phyloP scores from a whole-genome alignment of 1,140 invertebrate genomes.

The Drosophila nigrodunni region DNA sequence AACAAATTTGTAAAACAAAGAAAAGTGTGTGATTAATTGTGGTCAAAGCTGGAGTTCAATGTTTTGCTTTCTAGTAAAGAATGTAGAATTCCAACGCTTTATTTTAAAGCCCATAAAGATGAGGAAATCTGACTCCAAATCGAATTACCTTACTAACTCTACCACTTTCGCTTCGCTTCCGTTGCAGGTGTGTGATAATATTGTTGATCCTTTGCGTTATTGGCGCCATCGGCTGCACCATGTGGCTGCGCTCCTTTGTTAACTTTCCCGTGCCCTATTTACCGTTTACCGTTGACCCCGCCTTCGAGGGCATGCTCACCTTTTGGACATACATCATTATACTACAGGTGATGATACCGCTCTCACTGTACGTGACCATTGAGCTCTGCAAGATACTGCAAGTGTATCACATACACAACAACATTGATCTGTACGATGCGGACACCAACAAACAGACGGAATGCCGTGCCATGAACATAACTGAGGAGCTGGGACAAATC shows the following conservation, averaged over 20 bases:
- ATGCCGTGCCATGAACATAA: slow-evolving; percentile 97
- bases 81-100: too few relatives aligned
- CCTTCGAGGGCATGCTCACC: slow-evolving; percentile 93
- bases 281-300: slow-evolving; percentile 87
- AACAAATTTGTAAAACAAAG: background rate
- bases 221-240: slow-evolving; percentile 94
- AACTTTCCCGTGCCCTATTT: slow-evolving; percentile 85
- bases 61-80: too few relatives aligned
- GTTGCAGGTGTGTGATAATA: slow-evolving; percentile 92
- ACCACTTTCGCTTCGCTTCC: background rate
- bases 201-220: slow-evolving; percentile 95
- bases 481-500: slow-evolving; percentile 98
- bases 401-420: slow-evolving; percentile 97
- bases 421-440: slow-evolving; percentile 93
- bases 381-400: slow-evolving; percentile 98
- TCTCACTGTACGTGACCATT: slow-evolving; percentile 98
- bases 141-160: background rate
- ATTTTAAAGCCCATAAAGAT: too few relatives aligned
- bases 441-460: slow-evolving; percentile 94
- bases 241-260: slow-evolving; percentile 90
- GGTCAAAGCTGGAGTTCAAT: too few relatives aligned
- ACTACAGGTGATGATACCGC: slow-evolving; percentile 98
- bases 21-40: background rate
- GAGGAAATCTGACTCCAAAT: too few relatives aligned
- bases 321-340: slow-evolving; percentile 99